Percentiles rank a stretch among this genome's conserved stretches.
Evolutionary conservation across 1,140 invertebrate species (phyloP).

Genomic region (Plectus sambesii): DNA sequence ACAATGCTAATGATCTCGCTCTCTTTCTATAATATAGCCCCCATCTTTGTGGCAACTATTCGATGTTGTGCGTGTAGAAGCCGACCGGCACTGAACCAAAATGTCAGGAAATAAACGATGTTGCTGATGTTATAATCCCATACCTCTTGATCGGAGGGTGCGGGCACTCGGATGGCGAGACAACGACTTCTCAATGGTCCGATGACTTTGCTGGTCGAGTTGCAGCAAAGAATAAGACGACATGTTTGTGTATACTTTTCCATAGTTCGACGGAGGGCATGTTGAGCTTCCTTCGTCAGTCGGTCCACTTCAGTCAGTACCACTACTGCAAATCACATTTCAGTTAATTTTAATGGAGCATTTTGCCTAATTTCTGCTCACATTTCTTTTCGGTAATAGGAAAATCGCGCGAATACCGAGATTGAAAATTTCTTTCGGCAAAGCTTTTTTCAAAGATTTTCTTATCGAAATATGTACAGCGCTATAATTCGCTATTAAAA

Average conservation of each 20-base stretch:
- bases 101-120: not conserved
- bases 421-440: too few species aligned
- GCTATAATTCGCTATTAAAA: too few species aligned
- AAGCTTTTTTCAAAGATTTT: too few species aligned
- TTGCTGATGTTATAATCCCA: not conserved
- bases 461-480: too few species aligned
- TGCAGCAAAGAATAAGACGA: conserved; percentile 82
- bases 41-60: not conserved
- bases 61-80: not conserved
- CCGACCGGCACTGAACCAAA: conserved; percentile 6
- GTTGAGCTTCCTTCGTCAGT: conserved; percentile 93
- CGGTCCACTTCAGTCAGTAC: conserved; percentile 87
- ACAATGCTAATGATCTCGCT: too few species aligned
- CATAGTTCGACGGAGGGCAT: conserved; percentile 92
- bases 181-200: conserved; percentile 89
- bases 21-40: too few species aligned
- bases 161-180: conserved; percentile 73
- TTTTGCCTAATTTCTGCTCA: too few species aligned
- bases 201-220: conserved; percentile 84
- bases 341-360: conserved; percentile 8
- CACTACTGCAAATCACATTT: conserved; percentile 60
- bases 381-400: too few species aligned
- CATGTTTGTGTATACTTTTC: conserved; percentile 95
- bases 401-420: too few species aligned
- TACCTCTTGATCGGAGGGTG: conserved; percentile 70